A percentile compares a stretch with the other conserved stretches of the same genome.
Evolutionary conservation across 2,888 invertebrate species (phyloP).

Genomic region (Andrena camellia): DNA sequence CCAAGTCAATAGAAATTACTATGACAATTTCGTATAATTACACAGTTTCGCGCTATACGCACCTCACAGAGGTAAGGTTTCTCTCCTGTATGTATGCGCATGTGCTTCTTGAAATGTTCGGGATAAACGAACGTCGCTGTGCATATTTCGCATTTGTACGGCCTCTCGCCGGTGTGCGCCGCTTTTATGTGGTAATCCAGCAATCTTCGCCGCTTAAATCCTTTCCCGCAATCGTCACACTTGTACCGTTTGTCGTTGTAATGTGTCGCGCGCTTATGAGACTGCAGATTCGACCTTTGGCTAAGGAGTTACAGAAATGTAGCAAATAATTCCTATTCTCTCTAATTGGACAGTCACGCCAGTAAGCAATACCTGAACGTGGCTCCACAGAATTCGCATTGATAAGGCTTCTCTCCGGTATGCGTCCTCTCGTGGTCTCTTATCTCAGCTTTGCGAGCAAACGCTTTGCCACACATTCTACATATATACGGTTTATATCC

Average conservation of each 20-base stretch:
- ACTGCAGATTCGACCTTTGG: conserved; percentile 93
- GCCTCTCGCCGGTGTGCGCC: conserved; percentile 92
- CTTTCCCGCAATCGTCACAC: conserved; percentile 90
- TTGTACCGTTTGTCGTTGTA: conserved; percentile 91
- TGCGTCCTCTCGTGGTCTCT: conserved; percentile 93
- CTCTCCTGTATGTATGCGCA: conserved; percentile 91
- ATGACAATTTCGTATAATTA: neutral
- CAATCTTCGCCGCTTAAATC: conserved; percentile 89
- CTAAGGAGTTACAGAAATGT: conserved; percentile 81
- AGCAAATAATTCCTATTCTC: neutral
- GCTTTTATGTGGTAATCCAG: conserved; percentile 94
- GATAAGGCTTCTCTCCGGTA: conserved; percentile 92
- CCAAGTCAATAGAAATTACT: conserved; percentile 4
- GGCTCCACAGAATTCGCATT: conserved; percentile 92
- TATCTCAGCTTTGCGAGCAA: conserved; percentile 92
- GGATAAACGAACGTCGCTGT: conserved; percentile 93
- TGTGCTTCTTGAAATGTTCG: conserved; percentile 93
- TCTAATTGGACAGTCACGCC: neutral
- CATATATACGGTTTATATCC: conserved; percentile 91
- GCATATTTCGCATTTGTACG: conserved; percentile 91
- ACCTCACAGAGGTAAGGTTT: conserved; percentile 92
- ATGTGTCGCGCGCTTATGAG: conserved; percentile 92
- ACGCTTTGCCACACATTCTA: conserved; percentile 90
- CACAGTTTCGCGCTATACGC: conserved; percentile 10
- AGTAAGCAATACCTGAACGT: conserved; percentile 87